Percentiles rank a stretch among this genome's conserved stretches.
Conservation (phyloP, 2,888 invertebrate species). For the Tetragnatha montana region DNA sequence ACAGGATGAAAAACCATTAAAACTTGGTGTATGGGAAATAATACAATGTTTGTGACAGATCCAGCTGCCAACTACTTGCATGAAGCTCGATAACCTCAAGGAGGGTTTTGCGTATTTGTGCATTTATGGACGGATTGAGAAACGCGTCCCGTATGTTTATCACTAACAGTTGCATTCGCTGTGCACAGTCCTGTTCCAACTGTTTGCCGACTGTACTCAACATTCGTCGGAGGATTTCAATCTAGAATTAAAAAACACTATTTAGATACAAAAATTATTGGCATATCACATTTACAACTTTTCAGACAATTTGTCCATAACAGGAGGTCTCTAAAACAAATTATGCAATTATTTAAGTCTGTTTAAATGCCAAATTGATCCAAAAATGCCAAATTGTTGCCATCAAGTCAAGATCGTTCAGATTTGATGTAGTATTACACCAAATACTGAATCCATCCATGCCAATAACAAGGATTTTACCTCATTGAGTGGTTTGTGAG, state of each 20-base stretch:
- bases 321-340: no score
- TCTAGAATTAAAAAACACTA: conserved; percentile 78
- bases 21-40: conserved; percentile 78
- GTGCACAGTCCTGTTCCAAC: conserved; percentile 87
- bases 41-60: conserved; percentile 91
- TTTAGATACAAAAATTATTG: background rate
- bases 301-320: no score
- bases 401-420: no score
- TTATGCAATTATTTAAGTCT: no score
- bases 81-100: conserved; percentile 92
- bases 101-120: conserved; percentile 87
- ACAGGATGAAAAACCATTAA: background rate
- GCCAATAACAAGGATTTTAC: background rate
- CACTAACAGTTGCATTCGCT: conserved; percentile 86
- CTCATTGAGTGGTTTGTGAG: background rate
- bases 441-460: no score
- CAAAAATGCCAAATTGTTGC: no score
- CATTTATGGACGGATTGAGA: conserved; percentile 81
- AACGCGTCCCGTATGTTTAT: conserved; percentile 90
- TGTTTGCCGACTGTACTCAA: conserved; percentile 91
- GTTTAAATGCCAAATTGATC: no score
- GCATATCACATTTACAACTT: no score
- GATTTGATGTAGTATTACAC: no score
- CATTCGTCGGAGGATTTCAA: conserved; percentile 91
- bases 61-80: conserved; percentile 92